phyloP scores from a whole-genome alignment of 1,140 invertebrate genomes.

The Drosophila busckii region DNA sequence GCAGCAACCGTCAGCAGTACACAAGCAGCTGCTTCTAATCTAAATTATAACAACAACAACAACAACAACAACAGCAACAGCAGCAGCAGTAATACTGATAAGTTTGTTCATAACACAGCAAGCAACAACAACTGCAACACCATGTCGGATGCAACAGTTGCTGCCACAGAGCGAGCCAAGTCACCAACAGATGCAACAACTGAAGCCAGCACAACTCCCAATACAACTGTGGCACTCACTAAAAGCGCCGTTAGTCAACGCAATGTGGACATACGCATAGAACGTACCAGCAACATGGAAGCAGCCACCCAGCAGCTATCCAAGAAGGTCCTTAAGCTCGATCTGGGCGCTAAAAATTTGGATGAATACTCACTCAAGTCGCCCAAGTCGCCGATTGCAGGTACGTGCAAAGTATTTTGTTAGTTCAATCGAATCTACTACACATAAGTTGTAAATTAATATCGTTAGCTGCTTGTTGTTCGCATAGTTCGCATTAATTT shows the following conservation, averaged over 20 bases:
- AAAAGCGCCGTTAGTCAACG: constrained; percentile 82
- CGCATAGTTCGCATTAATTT: no score
- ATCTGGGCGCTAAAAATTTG: constrained; percentile 65
- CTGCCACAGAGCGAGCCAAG: constrained; percentile 4
- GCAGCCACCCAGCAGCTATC: constrained; percentile 81
- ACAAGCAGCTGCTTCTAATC: constrained; percentile 43
- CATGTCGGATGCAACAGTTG: constrained; percentile 47
- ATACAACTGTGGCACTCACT: constrained; percentile 25
- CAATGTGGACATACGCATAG: constrained; percentile 80
- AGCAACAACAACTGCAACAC: constrained; percentile 26
- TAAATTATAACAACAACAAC: constrained; percentile 40
- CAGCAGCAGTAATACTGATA: constrained; percentile 11
- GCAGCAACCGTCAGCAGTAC: constrained; percentile 22
- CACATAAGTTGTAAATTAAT: no score
- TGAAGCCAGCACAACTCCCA: not conserved
- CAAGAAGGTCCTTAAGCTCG: constrained; percentile 85
- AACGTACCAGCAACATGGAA: constrained; percentile 73
- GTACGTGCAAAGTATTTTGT: no score
- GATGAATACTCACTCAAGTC: constrained; percentile 73
- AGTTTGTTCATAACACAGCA: not conserved
- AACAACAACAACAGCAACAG: constrained; percentile 12
- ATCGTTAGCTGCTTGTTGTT: no score
- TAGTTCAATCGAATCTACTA: no score
- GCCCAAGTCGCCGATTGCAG: constrained; percentile 75
- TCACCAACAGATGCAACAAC: constrained; percentile 5